Percentiles rank a stretch among this genome's conserved stretches.
Evolutionary conservation across 2,113 vertebrate genomes (phyloP).

Genomic region (Platycercus adscitus): DNA sequence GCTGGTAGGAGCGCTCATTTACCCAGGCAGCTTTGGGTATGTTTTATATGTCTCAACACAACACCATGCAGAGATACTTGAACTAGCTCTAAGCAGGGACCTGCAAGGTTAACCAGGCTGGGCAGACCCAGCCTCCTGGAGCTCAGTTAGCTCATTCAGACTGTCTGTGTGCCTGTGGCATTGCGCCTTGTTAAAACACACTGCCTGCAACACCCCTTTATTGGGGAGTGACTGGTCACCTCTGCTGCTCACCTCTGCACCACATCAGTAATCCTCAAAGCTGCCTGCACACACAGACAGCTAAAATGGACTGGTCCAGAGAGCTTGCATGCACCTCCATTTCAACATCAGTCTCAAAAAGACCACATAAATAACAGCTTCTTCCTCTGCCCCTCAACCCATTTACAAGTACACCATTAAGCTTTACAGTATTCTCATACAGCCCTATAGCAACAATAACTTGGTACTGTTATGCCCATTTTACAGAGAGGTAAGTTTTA

Average conservation of each 20-base stretch:
- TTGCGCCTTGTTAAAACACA: rapidly evolving
- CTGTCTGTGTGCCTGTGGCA: background rate
- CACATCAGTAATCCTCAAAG: background rate
- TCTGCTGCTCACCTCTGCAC: rapidly evolving
- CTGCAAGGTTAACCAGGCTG: background rate
- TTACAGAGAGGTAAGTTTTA: background rate
- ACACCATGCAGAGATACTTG: background rate
- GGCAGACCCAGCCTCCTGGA: background rate
- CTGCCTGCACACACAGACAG: background rate
- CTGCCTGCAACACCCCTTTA: rapidly evolving
- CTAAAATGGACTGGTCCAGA: background rate
- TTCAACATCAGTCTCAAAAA: background rate
- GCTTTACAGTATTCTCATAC: background rate
- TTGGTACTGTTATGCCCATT: background rate
- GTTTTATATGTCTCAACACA: background rate
- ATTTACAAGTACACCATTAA: background rate
- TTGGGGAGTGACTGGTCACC: background rate
- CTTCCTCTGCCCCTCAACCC: background rate
- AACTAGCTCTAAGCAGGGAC: background rate
- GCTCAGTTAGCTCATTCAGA: background rate
- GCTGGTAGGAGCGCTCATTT: background rate
- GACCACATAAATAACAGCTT: background rate
- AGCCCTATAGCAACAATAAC: background rate
- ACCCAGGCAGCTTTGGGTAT: background rate
- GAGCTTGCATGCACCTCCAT: rapidly evolving